Evolutionary conservation across 2,888 invertebrate species (phyloP), one percentile per base, ranked within the genome.

Genomic region (Drosophila picticornis): DNA sequence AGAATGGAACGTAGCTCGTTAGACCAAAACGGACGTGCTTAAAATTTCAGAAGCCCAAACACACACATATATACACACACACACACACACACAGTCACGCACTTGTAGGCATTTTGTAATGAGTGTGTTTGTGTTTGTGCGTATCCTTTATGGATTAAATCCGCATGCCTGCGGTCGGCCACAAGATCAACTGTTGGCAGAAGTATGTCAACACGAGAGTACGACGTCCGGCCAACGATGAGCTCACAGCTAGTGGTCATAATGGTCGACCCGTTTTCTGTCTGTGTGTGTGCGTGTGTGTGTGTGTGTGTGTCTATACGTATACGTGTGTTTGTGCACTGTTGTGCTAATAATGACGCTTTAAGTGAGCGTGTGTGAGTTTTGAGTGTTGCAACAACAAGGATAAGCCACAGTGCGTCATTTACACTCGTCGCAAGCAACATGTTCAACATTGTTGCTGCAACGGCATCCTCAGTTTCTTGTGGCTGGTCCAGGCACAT

Each of bases 101-200:
- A 43, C 57, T 43, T 57, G 57, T 57, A 57, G 57, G 43, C 57
- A 57, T 57, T 67, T 72, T 72, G 69, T 77, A 66, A 75, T 77
- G 75, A 57, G 66, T 55, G 59, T 72, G 81, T 50, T 48, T 72
- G 77, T 78, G 81, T 75, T 74, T 89, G 75, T 81, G 84, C 90
- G 88, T 88, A 88, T 88, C 90, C 88, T 90, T 90, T 88, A 90
- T 90, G 90, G 91, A 90, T 88, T 88, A 90, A 90, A 89, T 87
- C 87, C 87, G 84, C 90, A 88, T 89, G 91, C 88, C 88, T 88
- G 91, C 83, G 88, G 88, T 88, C 76, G 79, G 80, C 85, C 88
- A 83, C 90, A 91, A 88, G 88, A 88, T 88, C 88, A 88, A 91
- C 88, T 90, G 91, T 88, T 88, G 91, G 91, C 88, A 90, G 90